A percentile compares a stretch with the other conserved stretches of the same genome.
phyloP scores from a whole-genome alignment of 2,797 vertebrate genomes.

The Lindbergichthys nudifrons region DNA sequence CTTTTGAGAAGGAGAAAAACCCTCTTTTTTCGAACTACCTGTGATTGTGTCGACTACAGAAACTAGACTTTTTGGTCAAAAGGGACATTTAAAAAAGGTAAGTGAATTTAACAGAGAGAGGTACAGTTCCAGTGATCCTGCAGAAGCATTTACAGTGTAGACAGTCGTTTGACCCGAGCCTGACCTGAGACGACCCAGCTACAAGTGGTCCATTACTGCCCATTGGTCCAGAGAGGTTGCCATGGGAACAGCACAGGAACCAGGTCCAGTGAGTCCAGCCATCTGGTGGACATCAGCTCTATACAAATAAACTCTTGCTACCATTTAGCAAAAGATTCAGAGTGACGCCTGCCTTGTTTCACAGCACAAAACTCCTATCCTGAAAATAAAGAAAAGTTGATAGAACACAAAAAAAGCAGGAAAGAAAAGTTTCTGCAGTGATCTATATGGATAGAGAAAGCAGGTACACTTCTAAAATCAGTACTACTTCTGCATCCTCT shows the following conservation, averaged over 20 bases:
- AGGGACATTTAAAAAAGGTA: not conserved
- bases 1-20: too few species aligned
- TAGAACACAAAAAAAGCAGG: not conserved
- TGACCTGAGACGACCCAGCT: conserved; percentile 26
- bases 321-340: conserved; percentile 23
- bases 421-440: too few species aligned
- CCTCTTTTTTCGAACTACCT: too few species aligned
- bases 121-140: conserved; percentile 15
- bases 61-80: not conserved
- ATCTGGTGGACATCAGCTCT: conserved; percentile 56
- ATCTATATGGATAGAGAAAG: not conserved
- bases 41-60: too few species aligned
- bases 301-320: conserved; percentile 42
- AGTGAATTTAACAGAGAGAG: conserved; percentile 7
- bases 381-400: not conserved
- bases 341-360: not conserved
- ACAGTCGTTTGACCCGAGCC: conserved; percentile 25
- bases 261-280: conserved; percentile 29
- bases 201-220: conserved; percentile 34
- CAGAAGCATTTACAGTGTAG: conserved; percentile 19
- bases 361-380: not conserved
- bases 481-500: not conserved
- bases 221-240: conserved; percentile 38
- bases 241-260: conserved; percentile 44
- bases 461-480: not conserved